phyloP scores from a whole-genome alignment of 2,797 vertebrate species.

The Dicrostonyx torquatus region DNA sequence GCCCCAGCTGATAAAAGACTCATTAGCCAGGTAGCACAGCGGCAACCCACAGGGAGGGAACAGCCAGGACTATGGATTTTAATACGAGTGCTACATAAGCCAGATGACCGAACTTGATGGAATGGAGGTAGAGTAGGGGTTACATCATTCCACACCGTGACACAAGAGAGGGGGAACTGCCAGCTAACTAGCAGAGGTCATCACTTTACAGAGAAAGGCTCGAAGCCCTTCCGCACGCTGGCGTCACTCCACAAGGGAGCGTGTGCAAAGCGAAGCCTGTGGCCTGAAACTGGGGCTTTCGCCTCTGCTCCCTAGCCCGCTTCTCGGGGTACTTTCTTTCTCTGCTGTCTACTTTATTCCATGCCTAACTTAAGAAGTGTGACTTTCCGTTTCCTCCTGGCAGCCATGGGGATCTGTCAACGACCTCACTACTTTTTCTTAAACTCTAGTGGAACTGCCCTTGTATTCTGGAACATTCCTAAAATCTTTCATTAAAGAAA shows the following conservation, averaged over 20 bases:
- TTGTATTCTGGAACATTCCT: background rate
- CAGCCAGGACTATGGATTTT: background rate
- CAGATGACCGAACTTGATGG: background rate
- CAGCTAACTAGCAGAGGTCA: background rate
- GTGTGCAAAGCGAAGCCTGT: no score
- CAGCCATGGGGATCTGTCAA: background rate
- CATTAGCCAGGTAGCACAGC: background rate
- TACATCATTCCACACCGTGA: no score
- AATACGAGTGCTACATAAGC: rapidly evolving
- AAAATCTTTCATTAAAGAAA: background rate
- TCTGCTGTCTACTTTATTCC: no score
- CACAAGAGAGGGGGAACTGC: no score
- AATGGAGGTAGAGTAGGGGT: rapidly evolving
- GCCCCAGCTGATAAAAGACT: background rate
- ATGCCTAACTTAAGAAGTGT: background rate
- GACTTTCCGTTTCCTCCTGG: no score
- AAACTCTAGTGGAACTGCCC: background rate
- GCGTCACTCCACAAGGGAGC: rapidly evolving
- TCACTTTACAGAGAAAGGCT: background rate
- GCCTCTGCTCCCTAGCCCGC: no score
- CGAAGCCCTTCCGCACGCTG: background rate
- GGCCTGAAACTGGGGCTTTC: background rate
- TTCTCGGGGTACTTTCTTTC: background rate
- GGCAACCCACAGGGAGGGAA: background rate
- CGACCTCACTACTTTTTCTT: background rate